Conservation (phyloP, 2,797 vertebrate species). For the Tenualosa ilisha region DNA sequence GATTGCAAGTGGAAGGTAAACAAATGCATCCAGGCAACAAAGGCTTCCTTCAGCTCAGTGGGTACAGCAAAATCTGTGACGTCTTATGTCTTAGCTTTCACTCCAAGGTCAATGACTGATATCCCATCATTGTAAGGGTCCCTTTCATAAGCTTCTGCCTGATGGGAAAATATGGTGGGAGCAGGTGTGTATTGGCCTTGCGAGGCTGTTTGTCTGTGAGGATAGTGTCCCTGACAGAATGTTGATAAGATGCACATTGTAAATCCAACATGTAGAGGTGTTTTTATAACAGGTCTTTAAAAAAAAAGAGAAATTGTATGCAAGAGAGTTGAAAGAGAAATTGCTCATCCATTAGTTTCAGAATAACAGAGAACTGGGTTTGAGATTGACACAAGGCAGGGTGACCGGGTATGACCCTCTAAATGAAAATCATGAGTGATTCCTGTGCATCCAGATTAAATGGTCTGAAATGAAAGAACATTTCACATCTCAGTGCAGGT, state of each 20-base stretch:
- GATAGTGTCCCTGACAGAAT: not conserved
- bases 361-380: too few relatives aligned
- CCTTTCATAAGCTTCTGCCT: not conserved
- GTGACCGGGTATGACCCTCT: too few relatives aligned
- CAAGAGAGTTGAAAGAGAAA: too few relatives aligned
- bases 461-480: too few relatives aligned
- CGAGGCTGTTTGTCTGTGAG: not conserved
- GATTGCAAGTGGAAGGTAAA: conserved; percentile 81
- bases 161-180: too few relatives aligned
- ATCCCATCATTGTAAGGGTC: not conserved
- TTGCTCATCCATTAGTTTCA: too few relatives aligned
- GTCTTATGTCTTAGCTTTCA: not conserved
- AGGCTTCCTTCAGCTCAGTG: not conserved
- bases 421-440: too few relatives aligned
- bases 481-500: too few relatives aligned
- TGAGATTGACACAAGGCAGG: too few relatives aligned
- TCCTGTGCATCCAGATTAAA: too few relatives aligned
- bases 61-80: conserved; percentile 1
- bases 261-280: not conserved
- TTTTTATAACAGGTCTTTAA: too few relatives aligned
- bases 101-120: not conserved
- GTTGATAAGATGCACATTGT: not conserved
- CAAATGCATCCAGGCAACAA: not conserved
- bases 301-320: too few relatives aligned
- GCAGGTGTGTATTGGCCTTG: not conserved